Evolutionary conservation across 2,113 vertebrate species (phyloP).

Genomic region (Solea solea): DNA sequence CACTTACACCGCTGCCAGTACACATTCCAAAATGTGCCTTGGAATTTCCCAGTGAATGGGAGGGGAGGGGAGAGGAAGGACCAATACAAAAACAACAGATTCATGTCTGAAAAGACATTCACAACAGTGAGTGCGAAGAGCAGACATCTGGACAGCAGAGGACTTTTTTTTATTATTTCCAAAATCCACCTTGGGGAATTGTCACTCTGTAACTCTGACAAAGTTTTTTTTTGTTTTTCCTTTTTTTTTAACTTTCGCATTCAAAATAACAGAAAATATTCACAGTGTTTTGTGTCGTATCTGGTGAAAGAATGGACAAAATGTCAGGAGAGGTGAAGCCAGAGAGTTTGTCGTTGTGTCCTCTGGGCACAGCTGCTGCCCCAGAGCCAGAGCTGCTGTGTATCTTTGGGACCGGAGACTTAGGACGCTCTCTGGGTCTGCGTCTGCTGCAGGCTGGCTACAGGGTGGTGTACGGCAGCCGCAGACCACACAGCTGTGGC

Average conservation of each 20-base stretch:
- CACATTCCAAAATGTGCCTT: not conserved
- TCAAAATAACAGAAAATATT: not conserved
- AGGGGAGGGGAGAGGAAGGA: constrained; percentile 38
- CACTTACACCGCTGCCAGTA: not conserved
- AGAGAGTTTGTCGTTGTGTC: constrained; percentile 6
- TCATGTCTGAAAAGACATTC: constrained; percentile 9
- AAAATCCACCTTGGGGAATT: not conserved
- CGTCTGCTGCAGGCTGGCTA: constrained; percentile 70
- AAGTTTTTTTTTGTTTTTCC: constrained; percentile 5
- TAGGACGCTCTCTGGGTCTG: constrained; percentile 62
- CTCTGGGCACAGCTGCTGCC: constrained; percentile 12
- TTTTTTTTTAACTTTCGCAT: constrained; percentile 12
- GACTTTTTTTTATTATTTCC: not conserved
- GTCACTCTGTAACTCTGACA: constrained; percentile 18
- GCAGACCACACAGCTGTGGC: constrained; percentile 67
- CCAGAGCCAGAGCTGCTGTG: constrained; percentile 53
- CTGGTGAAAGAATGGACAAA: constrained; percentile 22
- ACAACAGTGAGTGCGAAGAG: constrained; percentile 9
- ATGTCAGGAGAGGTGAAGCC: constrained; percentile 27
- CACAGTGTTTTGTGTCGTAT: constrained; percentile 9
- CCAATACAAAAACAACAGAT: constrained; percentile 48
- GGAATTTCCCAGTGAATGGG: constrained; percentile 52
- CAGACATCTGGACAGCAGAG: not conserved
- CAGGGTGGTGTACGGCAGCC: constrained; percentile 69
- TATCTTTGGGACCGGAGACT: constrained; percentile 69